These are phyloP conservation scores for Halictus rubicundus DNA, from an alignment of 1,140 invertebrate species.

Conservation along the genomic window DNA sequence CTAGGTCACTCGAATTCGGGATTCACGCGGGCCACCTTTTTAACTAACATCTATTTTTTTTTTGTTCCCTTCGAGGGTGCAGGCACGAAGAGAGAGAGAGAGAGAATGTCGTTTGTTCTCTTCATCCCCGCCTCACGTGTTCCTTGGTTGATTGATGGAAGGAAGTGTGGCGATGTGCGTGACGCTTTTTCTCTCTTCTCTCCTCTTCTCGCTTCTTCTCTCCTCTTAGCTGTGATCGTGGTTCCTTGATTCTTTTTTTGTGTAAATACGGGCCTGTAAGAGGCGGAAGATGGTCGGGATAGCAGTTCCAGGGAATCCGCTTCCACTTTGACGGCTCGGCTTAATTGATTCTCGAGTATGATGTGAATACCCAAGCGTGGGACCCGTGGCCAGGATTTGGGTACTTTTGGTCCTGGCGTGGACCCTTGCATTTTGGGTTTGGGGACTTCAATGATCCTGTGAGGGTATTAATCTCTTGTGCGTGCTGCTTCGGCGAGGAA, in stretches of 20 bases:
- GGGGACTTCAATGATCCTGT: no score
- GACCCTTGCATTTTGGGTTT: no score
- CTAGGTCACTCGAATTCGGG: slow-evolving; percentile 45
- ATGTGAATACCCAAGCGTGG: no score
- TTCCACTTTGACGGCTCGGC: neutral
- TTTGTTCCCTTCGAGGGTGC: no score
- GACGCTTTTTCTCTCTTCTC: slow-evolving; percentile 5
- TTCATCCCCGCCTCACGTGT: slow-evolving; percentile 6
- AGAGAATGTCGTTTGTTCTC: no score
- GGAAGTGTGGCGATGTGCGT: slow-evolving; percentile 32
- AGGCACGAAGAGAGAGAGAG: no score
- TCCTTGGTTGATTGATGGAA: slow-evolving; percentile 30
- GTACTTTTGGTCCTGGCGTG: no score
- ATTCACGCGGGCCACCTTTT: slow-evolving; percentile 33
- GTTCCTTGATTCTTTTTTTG: neutral
- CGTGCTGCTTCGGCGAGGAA: no score
- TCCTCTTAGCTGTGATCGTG: neutral
- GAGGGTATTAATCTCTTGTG: no score
- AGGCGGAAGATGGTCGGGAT: neutral
- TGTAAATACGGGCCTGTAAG: slow-evolving; percentile 8
- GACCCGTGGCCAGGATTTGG: no score
- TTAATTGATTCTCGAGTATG: neutral
- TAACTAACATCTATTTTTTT: neutral
- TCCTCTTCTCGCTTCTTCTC: neutral
- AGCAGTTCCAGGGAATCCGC: neutral